phyloP scores from a whole-genome alignment of 2,113 vertebrate genomes.

The Ciconia stormi region DNA sequence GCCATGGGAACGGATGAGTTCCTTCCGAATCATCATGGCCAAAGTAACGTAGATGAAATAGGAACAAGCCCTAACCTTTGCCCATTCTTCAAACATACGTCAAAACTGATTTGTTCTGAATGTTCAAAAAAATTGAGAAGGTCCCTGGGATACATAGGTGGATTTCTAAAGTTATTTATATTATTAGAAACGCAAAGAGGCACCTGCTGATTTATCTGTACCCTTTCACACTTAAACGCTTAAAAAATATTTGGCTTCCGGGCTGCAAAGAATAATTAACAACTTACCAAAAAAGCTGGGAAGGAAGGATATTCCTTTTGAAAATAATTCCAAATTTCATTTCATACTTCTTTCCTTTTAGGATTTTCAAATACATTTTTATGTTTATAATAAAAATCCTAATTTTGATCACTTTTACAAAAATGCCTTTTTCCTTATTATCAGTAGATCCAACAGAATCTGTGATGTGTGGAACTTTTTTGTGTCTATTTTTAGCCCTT shows the following conservation, averaged over 20 bases:
- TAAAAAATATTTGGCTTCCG: background rate
- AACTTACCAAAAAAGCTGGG: background rate
- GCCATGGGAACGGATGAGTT: slow-evolving; percentile 52
- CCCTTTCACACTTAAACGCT: background rate
- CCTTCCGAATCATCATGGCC: slow-evolving; percentile 10
- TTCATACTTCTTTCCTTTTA: background rate
- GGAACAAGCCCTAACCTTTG: slow-evolving; percentile 59
- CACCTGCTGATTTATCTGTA: slow-evolving; percentile 11
- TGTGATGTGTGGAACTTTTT: background rate
- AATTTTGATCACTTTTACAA: background rate
- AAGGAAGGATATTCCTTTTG: background rate
- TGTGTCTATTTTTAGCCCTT: background rate
- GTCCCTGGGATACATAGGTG: background rate
- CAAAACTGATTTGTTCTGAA: slow-evolving; percentile 32
- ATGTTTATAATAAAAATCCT: background rate
- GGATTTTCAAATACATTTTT: background rate
- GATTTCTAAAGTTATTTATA: slow-evolving; percentile 39
- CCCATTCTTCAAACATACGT: slow-evolving; percentile 14
- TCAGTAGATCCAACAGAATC: background rate
- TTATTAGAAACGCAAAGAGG: background rate
- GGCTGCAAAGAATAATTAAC: background rate
- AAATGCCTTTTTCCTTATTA: background rate
- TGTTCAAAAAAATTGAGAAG: slow-evolving; percentile 44
- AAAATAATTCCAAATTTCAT: background rate
- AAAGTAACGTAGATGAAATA: slow-evolving; percentile 41